Evolutionary conservation across 2,888 invertebrate genomes (phyloP), one percentile per base, ranked within the genome.

Genomic region (Eristalis tenax): DNA sequence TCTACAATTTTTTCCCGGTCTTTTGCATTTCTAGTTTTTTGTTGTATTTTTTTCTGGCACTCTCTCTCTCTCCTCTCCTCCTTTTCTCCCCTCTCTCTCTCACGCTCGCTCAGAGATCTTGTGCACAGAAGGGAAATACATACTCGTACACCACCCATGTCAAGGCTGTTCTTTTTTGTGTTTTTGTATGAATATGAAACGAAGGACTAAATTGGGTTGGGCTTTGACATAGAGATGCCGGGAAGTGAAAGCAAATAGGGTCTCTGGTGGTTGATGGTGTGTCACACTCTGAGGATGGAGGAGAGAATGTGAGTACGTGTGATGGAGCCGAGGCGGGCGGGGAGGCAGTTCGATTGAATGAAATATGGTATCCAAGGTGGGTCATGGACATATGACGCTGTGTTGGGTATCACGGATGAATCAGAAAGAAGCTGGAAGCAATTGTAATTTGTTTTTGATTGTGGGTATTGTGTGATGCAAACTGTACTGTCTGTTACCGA

Each of bases 131-230:
- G 77, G 85, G 85, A 86, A 82, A 13, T 38, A 32, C 32, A 13
- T 38, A 32, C 32, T 32, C 43, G 82, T 78, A 75, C 82, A 78
- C 78, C 82, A 78, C 78, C 70, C 86, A 75, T 86, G 75, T 79
- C 74, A 75, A 65, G 65, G 69, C 78, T 82, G 77, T 77, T 73
- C 69, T 76, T 73, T 71, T 40, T 22, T 59, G 23, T 23, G 23
- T 59, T 59, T 32, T 75, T 77, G 76, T 56, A 86, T 86, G 78
- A 74, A 86, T 86, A 86, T 82, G 70, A 82, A 86, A 86, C 82
- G 86, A 79, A 82, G 82, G 78, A 82, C 86, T 86, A 86, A 86
- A 86, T 86, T 86, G 86, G 86, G 86, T 86, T 86, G 78, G 86
- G 86, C 86, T 86, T 78, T 82, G 82, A 82, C 78, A 82, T 70